phyloP scores from a whole-genome alignment of 1,140 invertebrate genomes.

The Zaprionus camerounensis region DNA sequence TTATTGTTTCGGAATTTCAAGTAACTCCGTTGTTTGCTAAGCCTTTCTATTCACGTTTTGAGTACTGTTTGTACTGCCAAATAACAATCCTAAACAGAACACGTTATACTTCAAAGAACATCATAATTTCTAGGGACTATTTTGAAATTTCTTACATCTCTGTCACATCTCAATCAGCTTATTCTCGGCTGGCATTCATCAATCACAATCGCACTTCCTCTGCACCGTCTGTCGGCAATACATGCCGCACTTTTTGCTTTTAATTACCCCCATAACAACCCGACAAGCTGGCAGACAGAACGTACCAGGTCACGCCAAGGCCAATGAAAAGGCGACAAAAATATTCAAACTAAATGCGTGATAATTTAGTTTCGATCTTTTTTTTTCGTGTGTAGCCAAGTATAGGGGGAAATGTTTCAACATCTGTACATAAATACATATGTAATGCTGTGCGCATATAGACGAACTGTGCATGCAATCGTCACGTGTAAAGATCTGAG shows the following conservation, averaged over 20 bases:
- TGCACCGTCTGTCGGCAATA: slow-evolving; percentile 25
- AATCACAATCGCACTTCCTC: slow-evolving; percentile 29
- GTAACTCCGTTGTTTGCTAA: slow-evolving; percentile 1
- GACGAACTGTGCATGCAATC: slow-evolving; percentile 51
- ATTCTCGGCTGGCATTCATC: slow-evolving; percentile 23
- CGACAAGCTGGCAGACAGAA: slow-evolving; percentile 54
- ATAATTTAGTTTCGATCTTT: slow-evolving; percentile 42
- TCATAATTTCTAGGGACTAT: neutral
- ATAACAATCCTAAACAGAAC: no score
- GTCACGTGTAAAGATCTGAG: slow-evolving; percentile 59
- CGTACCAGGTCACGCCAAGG: slow-evolving; percentile 67
- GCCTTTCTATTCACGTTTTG: neutral
- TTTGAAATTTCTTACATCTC: slow-evolving; percentile 2
- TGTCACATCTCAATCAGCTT: slow-evolving; percentile 2
- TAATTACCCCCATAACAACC: slow-evolving; percentile 47
- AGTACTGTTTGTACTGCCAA: no score
- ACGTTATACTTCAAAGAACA: neutral
- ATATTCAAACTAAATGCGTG: slow-evolving; percentile 41
- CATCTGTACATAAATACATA: slow-evolving; percentile 35
- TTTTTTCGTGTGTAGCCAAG: slow-evolving; percentile 58
- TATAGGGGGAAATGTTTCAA: slow-evolving; percentile 59
- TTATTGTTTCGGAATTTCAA: slow-evolving; percentile 1
- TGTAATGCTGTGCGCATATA: slow-evolving; percentile 23
- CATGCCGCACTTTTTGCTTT: slow-evolving; percentile 42
- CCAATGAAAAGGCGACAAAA: slow-evolving; percentile 50